Conservation (phyloP, 1,140 invertebrate genomes). For the Cydia splendana region DNA sequence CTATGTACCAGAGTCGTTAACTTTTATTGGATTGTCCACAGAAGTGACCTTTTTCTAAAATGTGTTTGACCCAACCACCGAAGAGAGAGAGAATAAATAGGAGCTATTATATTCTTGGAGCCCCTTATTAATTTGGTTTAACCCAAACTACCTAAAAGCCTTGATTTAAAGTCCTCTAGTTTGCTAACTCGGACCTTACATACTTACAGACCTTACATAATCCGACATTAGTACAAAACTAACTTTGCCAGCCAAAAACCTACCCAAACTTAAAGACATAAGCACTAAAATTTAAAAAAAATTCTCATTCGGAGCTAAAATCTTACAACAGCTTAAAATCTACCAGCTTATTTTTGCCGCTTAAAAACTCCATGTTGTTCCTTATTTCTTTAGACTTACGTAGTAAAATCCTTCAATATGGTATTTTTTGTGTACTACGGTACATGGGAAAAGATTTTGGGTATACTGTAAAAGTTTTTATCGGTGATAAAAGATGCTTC, state of each 20-base stretch:
- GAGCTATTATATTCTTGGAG: neutral
- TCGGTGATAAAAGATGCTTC: neutral
- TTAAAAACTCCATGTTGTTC: neutral
- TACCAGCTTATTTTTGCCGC: neutral
- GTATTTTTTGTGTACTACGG: neutral
- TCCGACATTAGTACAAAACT: neutral
- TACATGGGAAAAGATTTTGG: neutral
- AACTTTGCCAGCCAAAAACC: neutral
- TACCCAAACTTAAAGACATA: neutral
- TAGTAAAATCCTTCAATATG: neutral
- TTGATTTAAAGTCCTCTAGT: neutral
- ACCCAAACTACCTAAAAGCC: neutral
- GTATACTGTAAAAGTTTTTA: conserved; percentile 11
- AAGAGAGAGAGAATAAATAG: too few relatives aligned
- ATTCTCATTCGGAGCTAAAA: neutral
- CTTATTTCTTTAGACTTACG: neutral
- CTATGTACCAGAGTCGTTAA: too few relatives aligned
- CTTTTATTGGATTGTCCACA: too few relatives aligned
- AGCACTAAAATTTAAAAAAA: neutral
- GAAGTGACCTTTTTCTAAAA: too few relatives aligned
- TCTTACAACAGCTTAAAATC: neutral
- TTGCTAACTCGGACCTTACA: conserved; percentile 3
- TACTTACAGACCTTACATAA: neutral
- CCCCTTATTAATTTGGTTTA: neutral
- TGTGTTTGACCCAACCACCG: too few relatives aligned